A percentile compares a stretch with the other conserved stretches of the same genome.
These are phyloP conservation scores for Ochropacha duplaris DNA, from an alignment of 2,888 invertebrate species.

Conservation along the genomic window DNA sequence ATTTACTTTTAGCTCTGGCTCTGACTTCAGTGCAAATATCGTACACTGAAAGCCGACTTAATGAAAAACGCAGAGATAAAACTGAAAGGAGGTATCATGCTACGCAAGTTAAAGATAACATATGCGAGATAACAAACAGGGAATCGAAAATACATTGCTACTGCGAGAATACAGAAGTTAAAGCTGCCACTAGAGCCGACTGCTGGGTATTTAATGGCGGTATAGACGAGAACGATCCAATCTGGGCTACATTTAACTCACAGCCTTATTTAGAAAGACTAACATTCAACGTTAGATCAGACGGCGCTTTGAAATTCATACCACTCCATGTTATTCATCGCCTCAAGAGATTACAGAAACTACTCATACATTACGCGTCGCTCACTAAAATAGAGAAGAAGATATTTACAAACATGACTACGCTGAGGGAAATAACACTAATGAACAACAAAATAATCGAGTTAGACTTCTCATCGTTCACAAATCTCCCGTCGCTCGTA, in stretches of 20 bases:
- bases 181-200: constrained; percentile 86
- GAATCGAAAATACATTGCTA: constrained; percentile 86
- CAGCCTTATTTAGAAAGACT: constrained; percentile 87
- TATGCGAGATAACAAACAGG: constrained; percentile 82
- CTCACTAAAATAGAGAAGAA: constrained; percentile 87
- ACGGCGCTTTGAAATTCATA: constrained; percentile 86
- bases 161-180: constrained; percentile 83
- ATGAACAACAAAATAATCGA: constrained; percentile 87
- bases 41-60: constrained; percentile 77
- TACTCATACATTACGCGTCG: constrained; percentile 88
- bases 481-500: constrained; percentile 87
- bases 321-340: constrained; percentile 87
- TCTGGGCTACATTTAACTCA: constrained; percentile 88
- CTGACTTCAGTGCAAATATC: constrained; percentile 81
- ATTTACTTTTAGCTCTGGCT: constrained; percentile 78
- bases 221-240: constrained; percentile 85
- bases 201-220: constrained; percentile 90
- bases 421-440: constrained; percentile 86
- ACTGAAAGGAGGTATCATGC: constrained; percentile 70
- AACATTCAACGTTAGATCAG: constrained; percentile 87
- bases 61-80: constrained; percentile 81
- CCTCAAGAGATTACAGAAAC: constrained; percentile 85
- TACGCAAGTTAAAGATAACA: constrained; percentile 74
- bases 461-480: constrained; percentile 88
- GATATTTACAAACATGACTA: constrained; percentile 89